phyloP scores from a whole-genome alignment of 2,888 invertebrate genomes.

The Orthonevra nobilis region DNA sequence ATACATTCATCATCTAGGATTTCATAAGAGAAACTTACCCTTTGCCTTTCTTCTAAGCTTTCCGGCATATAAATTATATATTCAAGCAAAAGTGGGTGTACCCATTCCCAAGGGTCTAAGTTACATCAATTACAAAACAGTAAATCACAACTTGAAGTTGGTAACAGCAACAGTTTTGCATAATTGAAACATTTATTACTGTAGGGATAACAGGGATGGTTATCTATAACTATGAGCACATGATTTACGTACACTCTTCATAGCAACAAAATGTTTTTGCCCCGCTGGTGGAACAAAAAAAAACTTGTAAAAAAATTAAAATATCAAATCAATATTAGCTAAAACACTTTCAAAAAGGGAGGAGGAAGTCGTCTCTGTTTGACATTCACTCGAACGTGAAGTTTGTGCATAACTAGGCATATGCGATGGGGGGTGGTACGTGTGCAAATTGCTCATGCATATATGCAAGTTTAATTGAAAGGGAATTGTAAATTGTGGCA shows the following conservation, averaged over 20 bases:
- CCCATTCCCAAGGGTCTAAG: constrained; percentile 9
- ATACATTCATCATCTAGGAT: too few species aligned
- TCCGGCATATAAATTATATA: too few species aligned
- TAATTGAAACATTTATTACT: constrained; percentile 64
- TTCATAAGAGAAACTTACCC: too few species aligned
- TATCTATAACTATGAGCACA: too few species aligned
- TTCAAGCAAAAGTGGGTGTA: too few species aligned
- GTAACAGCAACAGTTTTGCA: constrained; percentile 33
- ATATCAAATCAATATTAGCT: constrained; percentile 33
- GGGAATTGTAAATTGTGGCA: neutral
- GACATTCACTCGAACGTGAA: constrained; percentile 38
- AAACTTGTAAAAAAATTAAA: constrained; percentile 1
- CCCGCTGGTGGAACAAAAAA: neutral
- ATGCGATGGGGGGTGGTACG: constrained; percentile 1
- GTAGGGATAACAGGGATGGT: too few species aligned
- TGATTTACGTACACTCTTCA: too few species aligned
- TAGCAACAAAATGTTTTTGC: too few species aligned
- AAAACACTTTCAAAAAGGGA: constrained; percentile 17
- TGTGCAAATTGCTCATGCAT: constrained; percentile 38
- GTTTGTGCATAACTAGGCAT: constrained; percentile 30
- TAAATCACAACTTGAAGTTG: neutral
- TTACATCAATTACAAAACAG: constrained; percentile 23
- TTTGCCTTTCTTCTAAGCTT: too few species aligned
- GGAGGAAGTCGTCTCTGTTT: constrained; percentile 13
- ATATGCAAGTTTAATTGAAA: constrained; percentile 60